A percentile compares a stretch with the other conserved stretches of the same genome.
Evolutionary conservation across 2,797 vertebrate species (phyloP).

Genomic region (Falco biarmicus): DNA sequence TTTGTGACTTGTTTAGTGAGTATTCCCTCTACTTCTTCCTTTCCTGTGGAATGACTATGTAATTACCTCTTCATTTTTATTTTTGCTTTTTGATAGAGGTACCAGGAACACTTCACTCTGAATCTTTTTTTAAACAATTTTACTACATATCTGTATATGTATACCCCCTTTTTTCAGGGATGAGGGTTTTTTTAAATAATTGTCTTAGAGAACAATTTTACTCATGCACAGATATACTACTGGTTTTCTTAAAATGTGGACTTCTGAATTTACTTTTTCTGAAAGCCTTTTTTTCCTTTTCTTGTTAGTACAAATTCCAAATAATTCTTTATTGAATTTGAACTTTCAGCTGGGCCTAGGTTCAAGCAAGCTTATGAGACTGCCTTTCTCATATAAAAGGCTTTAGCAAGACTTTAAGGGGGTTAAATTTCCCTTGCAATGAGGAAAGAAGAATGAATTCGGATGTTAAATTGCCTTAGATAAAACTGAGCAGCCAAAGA

Average conservation of each 20-base stretch:
- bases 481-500: not conserved
- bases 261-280: not conserved
- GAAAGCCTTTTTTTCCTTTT: not conserved
- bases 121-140: not conserved
- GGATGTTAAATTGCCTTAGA: not conserved
- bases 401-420: not conserved
- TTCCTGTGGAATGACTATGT: fast-evolving
- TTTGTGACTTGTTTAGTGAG: not conserved
- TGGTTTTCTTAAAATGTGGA: not conserved
- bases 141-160: not conserved
- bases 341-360: not conserved
- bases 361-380: not conserved
- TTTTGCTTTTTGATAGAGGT: not conserved
- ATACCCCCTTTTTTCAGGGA: not conserved
- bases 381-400: not conserved
- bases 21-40: not conserved
- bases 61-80: not conserved
- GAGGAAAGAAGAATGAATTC: not conserved
- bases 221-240: not conserved
- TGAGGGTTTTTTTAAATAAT: not conserved
- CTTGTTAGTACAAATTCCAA: not conserved
- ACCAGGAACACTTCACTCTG: not conserved
- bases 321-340: constrained; percentile 15
- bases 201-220: not conserved
- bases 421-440: not conserved